Evolutionary conservation across 1,140 invertebrate species (phyloP), one percentile per base, ranked within the genome.

Genomic region (Meteorus sp.): DNA sequence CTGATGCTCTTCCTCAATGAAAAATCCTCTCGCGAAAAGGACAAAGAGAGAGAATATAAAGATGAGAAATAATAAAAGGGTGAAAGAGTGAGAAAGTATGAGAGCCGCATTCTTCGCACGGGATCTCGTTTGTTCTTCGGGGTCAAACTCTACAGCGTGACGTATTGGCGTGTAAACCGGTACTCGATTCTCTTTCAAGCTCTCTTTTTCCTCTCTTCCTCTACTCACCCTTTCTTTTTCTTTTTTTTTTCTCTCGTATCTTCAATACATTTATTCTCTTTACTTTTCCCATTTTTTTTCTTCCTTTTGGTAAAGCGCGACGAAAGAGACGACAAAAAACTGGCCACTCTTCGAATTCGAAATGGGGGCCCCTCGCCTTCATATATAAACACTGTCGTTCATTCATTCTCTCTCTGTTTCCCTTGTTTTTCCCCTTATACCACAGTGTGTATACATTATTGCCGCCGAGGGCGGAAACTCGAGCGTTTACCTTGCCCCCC

Each of bases 101-200:
- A n/a, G n/a, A 48, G 23, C 25, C 45, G 27, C 45, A 48, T 48
- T 48, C 45, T 48, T 48, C 25, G 23, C 11, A n/a, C n/a, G n/a
- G n/a, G n/a, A n/a, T 9, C 43, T 45, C 43, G 45, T 52, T 17
- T 52, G 50, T 52, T 52, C 17, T 11, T 52, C 50, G 50, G 17
- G 50, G 50, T 52, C 33, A 48, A 13, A 29, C 31, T 37, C 7
- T 15, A 51, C 29, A 19, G 29, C 56, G 33, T 57, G 31, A 57
- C 45, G 31, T 50, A 48, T 31, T 35, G 29, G 19, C 56, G 45
- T 57, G 44, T 35, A 57, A 57, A 57, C 47, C 45, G 31, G 25
- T 22, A 29, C 35, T 48, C 19, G 20, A 48, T 31, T 57, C 56
- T 15, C 19, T 13, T 19, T 39, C 3, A 9, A 29, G 27, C 27